Percentiles rank a stretch among this genome's conserved stretches.
Conservation (phyloP, 2,113 vertebrate genomes). For the Malaclemys terrapin region DNA sequence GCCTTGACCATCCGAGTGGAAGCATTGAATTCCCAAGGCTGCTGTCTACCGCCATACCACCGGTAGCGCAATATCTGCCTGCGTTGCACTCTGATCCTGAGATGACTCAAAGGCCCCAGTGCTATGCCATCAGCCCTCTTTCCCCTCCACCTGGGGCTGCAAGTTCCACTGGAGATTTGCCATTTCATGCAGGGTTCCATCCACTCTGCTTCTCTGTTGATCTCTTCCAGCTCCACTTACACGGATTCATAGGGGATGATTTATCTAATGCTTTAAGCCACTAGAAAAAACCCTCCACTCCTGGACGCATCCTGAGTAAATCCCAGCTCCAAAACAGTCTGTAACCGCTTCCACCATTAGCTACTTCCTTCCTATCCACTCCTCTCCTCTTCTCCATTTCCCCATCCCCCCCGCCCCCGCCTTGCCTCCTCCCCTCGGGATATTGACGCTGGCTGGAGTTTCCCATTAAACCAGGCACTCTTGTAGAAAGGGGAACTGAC, state of each 20-base stretch:
- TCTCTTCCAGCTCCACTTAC: background rate
- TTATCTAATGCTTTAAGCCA: background rate
- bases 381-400: conserved; percentile 25
- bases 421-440: conserved; percentile 22
- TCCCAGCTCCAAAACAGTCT: background rate
- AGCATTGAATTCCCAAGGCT: accelerated
- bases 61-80: background rate
- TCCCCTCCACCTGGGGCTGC: background rate
- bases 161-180: background rate
- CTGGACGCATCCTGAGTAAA: background rate
- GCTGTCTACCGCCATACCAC: background rate
- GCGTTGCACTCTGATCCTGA: background rate
- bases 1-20: background rate
- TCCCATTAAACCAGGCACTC: conserved; percentile 82
- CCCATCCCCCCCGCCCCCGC: background rate
- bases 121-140: background rate
- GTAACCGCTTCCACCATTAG: conserved; percentile 31
- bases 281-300: background rate
- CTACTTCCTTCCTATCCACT: conserved; percentile 3
- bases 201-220: background rate
- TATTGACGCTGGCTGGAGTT: conserved; percentile 75
- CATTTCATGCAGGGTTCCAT: background rate
- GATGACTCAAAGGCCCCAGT: background rate
- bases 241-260: background rate
- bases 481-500: conserved; percentile 82